phyloP scores from a whole-genome alignment of 2,888 invertebrate genomes.

The Andrena fulva region DNA sequence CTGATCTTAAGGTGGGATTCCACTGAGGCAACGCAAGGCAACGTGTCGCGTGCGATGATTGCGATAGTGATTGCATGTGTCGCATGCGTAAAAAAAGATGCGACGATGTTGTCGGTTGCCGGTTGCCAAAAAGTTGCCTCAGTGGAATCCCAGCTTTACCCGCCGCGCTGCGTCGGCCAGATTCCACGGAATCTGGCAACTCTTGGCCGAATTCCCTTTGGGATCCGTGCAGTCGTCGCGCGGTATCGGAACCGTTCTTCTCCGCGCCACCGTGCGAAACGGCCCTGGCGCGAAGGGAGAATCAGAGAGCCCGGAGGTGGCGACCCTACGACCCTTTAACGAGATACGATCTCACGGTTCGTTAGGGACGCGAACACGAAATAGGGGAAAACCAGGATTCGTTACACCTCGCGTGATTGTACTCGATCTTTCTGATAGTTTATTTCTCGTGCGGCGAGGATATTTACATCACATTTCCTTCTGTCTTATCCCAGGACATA shows the following conservation, averaged over 20 bases:
- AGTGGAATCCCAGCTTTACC: background rate
- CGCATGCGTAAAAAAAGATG: too few species aligned
- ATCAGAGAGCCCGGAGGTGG: background rate
- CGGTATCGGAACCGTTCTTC: background rate
- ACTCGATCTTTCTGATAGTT: background rate
- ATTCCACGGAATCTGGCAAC: background rate
- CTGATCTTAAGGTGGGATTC: conserved; percentile 1
- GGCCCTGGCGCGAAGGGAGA: conserved; percentile 1
- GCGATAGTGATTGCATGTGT: too few species aligned
- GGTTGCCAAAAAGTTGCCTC: too few species aligned
- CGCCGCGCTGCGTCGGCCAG: background rate
- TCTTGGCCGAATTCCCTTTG: conserved; percentile 1
- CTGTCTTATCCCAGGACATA: too few species aligned
- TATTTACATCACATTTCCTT: too few species aligned
- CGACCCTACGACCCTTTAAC: conserved; percentile 48
- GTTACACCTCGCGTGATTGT: conserved; percentile 21
- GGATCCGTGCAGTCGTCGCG: background rate
- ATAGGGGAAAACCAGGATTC: conserved; percentile 36
- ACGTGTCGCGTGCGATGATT: too few species aligned
- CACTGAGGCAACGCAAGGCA: too few species aligned
- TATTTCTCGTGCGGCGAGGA: too few species aligned
- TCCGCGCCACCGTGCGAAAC: background rate
- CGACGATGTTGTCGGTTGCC: too few species aligned
- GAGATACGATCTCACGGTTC: conserved; percentile 50
- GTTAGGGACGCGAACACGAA: conserved; percentile 22